Conservation (phyloP, 2,113 vertebrate genomes). For the Scartelaos histophorus region DNA sequence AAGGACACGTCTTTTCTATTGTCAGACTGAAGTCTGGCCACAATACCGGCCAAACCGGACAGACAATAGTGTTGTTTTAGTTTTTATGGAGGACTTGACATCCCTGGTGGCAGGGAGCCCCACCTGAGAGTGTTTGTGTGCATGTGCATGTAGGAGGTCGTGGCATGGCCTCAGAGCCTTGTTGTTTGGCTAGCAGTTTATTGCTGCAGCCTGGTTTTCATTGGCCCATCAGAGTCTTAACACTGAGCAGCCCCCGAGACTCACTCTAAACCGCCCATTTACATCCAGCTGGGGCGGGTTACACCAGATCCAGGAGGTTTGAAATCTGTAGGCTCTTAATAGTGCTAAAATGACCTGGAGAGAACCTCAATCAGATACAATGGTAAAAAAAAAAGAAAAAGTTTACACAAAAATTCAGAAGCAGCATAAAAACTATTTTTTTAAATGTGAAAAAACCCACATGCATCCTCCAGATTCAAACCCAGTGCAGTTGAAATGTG, state of each 20-base stretch:
- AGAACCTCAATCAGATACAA: neutral
- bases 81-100: slow-evolving; percentile 27
- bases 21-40: neutral
- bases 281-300: slow-evolving; percentile 20
- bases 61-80: slow-evolving; percentile 48
- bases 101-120: neutral
- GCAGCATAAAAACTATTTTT: neutral
- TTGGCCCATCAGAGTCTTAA: slow-evolving; percentile 74
- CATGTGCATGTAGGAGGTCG: slow-evolving; percentile 45
- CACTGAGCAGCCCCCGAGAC: slow-evolving; percentile 34
- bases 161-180: slow-evolving; percentile 53
- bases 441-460: too few species aligned
- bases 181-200: slow-evolving; percentile 68
- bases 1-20: neutral
- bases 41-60: neutral
- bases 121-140: neutral
- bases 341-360: neutral
- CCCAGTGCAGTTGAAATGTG: too few species aligned
- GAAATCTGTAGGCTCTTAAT: neutral
- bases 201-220: slow-evolving; percentile 69
- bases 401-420: neutral
- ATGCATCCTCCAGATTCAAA: too few species aligned
- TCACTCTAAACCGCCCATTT: slow-evolving; percentile 2
- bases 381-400: neutral
- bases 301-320: neutral